Conservation (phyloP, 2,797 vertebrate genomes). For the Masticophis lateralis region DNA sequence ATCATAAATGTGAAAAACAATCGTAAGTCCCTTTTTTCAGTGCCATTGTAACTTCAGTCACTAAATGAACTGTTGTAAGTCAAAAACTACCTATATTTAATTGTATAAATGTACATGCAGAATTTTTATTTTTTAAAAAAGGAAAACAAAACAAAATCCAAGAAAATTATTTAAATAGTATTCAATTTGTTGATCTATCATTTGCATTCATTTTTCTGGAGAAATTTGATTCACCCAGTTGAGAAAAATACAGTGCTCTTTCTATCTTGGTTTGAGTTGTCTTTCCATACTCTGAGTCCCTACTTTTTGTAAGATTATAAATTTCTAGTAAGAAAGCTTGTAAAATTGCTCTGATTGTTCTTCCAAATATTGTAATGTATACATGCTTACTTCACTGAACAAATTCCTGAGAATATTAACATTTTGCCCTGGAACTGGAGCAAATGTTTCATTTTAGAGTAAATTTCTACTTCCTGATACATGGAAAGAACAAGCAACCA, state of each 20-base stretch:
- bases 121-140: not conserved
- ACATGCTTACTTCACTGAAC: slow-evolving; percentile 9
- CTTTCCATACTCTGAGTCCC: not conserved
- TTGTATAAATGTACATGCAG: not conserved
- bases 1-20: not conserved
- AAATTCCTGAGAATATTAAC: not conserved
- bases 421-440: slow-evolving; percentile 8
- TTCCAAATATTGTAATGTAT: slow-evolving; percentile 4
- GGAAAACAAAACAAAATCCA: not conserved
- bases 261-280: not conserved
- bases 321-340: not conserved
- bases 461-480: not conserved
- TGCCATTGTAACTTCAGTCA: not conserved
- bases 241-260: not conserved
- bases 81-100: not conserved
- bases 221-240: not conserved
- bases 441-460: not conserved
- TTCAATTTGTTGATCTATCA: not conserved
- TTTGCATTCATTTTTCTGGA: not conserved
- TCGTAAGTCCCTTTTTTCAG: not conserved
- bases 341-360: not conserved
- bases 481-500: not conserved
- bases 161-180: not conserved
- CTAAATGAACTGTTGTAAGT: not conserved
- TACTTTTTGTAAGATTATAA: not conserved